Conservation (phyloP, 53 echinoderm and acorn worm genomes). For the Actinopyga echinites region DNA sequence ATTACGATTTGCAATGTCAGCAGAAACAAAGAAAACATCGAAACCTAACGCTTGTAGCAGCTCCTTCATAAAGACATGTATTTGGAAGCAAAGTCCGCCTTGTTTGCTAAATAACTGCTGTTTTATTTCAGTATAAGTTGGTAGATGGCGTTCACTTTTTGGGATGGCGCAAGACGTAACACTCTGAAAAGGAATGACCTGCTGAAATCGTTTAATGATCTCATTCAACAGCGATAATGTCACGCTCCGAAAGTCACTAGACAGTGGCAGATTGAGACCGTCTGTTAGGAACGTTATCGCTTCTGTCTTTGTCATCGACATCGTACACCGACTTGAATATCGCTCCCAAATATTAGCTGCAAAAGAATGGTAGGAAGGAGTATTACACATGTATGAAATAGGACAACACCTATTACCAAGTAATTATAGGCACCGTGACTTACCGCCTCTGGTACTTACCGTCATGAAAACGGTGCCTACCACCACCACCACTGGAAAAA, state of each 20-base stretch:
- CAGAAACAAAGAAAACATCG: conserved; percentile 5
- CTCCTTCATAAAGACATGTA: conserved; percentile 24
- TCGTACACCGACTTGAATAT: background rate
- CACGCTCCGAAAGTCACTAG: background rate
- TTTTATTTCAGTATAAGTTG: conserved; percentile 5
- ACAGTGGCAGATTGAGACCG: background rate
- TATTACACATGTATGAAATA: no score
- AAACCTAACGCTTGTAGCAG: conserved; percentile 32
- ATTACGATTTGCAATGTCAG: background rate
- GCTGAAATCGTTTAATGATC: conserved; percentile 34
- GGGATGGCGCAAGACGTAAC: conserved; percentile 1
- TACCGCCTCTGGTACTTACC: no score
- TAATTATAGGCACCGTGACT: no score
- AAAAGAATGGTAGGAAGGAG: no score
- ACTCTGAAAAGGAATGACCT: conserved; percentile 37
- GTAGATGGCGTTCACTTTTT: background rate
- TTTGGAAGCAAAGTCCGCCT: conserved; percentile 32
- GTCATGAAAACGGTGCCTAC: no score
- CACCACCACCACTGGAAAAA: no score
- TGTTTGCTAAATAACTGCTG: background rate
- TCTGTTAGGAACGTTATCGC: background rate
- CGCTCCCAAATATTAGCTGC: no score
- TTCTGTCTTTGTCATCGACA: background rate
- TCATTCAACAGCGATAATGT: background rate
- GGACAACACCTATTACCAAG: no score